These are phyloP conservation scores for Torymus texanus DNA, from an alignment of 2,888 invertebrate genomes.

Conservation along the genomic window DNA sequence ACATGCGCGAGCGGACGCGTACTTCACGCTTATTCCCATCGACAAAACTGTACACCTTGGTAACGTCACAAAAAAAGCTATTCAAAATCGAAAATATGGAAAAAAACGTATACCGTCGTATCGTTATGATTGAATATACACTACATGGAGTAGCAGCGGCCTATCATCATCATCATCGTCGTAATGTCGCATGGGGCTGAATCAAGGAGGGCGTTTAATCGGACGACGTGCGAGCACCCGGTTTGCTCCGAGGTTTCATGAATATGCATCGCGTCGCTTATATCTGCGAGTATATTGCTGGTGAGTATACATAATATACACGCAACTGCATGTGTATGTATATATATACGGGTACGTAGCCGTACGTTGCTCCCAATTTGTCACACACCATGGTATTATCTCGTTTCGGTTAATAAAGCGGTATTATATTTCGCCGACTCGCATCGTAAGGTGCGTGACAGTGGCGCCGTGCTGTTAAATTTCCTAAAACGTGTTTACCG, in stretches of 20 bases:
- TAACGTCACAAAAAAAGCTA: not conserved
- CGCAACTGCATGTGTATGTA: not conserved
- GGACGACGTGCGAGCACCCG: conserved; percentile 25
- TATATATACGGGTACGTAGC: conserved; percentile 56
- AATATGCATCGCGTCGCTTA: conserved; percentile 42
- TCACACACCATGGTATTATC: conserved; percentile 74
- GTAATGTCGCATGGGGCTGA: conserved; percentile 11
- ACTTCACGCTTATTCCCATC: not conserved
- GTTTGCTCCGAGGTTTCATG: conserved; percentile 22
- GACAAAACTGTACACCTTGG: too few species aligned
- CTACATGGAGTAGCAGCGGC: not conserved
- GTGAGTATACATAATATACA: not conserved
- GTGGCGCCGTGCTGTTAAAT: conserved; percentile 61
- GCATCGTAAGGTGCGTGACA: conserved; percentile 2
- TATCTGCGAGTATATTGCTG: too few species aligned
- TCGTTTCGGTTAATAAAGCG: conserved; percentile 73
- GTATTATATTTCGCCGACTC: conserved; percentile 63
- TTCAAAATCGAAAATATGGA: not conserved
- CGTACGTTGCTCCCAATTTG: conserved; percentile 74
- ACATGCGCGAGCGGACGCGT: not conserved
- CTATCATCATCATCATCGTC: conserved; percentile 8
- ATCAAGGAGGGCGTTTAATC: conserved; percentile 32
- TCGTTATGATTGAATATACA: conserved; percentile 33
- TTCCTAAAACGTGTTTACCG: conserved; percentile 60
- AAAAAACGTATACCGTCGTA: not conserved